Base-by-base conservation (phyloP, 2,888 invertebrate genomes). In the Microchrysa polita region DNA sequence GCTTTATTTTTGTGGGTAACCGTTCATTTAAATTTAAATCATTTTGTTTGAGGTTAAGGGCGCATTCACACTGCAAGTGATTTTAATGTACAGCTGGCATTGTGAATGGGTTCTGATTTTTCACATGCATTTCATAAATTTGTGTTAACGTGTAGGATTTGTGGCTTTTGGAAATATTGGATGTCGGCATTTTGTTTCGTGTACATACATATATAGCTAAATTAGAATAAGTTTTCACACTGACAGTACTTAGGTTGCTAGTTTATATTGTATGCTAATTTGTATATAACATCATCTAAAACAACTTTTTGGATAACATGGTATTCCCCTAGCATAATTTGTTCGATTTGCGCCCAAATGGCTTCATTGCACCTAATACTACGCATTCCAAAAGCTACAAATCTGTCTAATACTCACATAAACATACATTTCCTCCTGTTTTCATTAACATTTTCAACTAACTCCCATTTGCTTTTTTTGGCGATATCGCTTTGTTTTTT, bases 401-500 rank as follows among this genome's bases (percentile, higher is more conserved):
- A 73, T 75, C 73, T 71, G 27, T 63, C 48, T 23, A 18, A 22
- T 48, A 12, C 2, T 34, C 27, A 34, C 27, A 34, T 34, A 34
- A 2, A 34, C 7, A 34, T 7, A 34, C 69, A 69, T 14, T 69
- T 55, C 69, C 57, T 23, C 59, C 59, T 52, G n/a, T 61, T 67
- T 60, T 63, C 73, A 74, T 73, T 63, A 48, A 44, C 60, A 67
- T 61, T 60, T 74, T 74, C 72, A 44, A 74, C 67, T 75, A 74
- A 76, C 75, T 65, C 72, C 27, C 61, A 65, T 74, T 74, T 75
- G 73, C 74, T 74, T 75, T 72, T n/a, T 34, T 73, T 74, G 72
- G 73, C 72, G 72, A 67, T 71, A 60, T 63, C 67, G 72, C 74
- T 73, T 59, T 67, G 48, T 61, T 73, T 71, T 63, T 71, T 55